A percentile compares a stretch with the other conserved stretches of the same genome.
Conservation (phyloP, 2,113 vertebrate species). For the Erinaceus europaeus region DNA sequence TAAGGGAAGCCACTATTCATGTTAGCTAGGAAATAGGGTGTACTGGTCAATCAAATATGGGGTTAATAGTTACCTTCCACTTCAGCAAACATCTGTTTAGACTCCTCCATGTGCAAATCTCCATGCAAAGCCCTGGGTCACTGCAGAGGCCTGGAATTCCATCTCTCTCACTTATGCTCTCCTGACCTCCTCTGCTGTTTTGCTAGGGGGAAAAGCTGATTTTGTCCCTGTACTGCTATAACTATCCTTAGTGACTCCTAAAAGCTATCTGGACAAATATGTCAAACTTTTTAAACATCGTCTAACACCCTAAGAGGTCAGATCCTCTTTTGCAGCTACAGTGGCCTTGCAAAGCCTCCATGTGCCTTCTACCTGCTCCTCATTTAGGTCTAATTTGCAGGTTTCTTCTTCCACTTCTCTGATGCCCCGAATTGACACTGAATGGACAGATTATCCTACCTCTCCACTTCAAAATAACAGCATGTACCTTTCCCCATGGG, state of each 20-base stretch:
- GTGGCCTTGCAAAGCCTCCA: background rate
- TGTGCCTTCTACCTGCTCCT: background rate
- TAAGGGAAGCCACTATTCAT: background rate
- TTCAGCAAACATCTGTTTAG: background rate
- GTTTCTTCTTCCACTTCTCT: background rate
- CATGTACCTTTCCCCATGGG: background rate
- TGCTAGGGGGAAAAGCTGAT: background rate
- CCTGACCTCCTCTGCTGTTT: background rate
- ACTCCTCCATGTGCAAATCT: background rate
- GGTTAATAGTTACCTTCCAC: constrained; percentile 21
- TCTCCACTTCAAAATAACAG: background rate
- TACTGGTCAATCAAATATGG: constrained; percentile 38
- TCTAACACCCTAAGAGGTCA: background rate
- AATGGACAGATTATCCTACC: background rate
- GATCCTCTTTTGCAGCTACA: background rate
- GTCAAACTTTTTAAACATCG: background rate
- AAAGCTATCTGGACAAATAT: background rate
- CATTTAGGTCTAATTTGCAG: background rate
- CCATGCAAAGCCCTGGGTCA: background rate
- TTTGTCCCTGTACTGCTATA: background rate
- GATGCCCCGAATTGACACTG: background rate
- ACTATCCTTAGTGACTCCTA: background rate
- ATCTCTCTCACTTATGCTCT: background rate
- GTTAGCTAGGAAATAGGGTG: background rate
- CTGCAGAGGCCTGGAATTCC: background rate